Conservation (phyloP, 1,140 invertebrate species). For the Planococcus citri region DNA sequence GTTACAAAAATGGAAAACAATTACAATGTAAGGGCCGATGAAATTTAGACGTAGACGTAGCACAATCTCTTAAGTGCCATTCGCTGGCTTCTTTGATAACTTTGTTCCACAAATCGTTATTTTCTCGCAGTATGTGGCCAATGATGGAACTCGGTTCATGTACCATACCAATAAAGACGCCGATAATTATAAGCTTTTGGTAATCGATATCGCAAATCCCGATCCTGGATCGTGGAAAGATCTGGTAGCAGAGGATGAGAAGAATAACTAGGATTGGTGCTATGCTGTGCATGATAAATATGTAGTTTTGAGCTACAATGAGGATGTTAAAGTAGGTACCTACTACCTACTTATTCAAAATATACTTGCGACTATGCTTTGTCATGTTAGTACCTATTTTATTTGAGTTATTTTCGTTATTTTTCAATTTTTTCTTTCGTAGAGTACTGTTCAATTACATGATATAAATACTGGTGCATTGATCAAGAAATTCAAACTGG, state of each 20-base stretch:
- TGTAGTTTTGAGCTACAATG: constrained; percentile 79
- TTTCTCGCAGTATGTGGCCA: constrained; percentile 77
- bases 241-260: constrained; percentile 69
- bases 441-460: constrained; percentile 76
- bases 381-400: too few species aligned
- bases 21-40: constrained; percentile 65
- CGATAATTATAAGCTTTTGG: constrained; percentile 76
- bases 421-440: too few species aligned
- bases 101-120: constrained; percentile 23
- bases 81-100: neutral
- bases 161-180: constrained; percentile 91
- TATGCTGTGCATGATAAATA: constrained; percentile 70
- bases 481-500: constrained; percentile 59
- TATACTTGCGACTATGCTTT: too few species aligned
- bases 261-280: constrained; percentile 82
- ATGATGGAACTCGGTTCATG: constrained; percentile 66
- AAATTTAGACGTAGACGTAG: too few species aligned
- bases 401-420: too few species aligned
- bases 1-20: constrained; percentile 86
- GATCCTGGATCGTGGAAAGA: constrained; percentile 73
- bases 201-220: constrained; percentile 53
- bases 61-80: neutral
- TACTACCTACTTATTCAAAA: too few species aligned
- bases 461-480: constrained; percentile 58
- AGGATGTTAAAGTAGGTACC: constrained; percentile 97